Base-by-base conservation (phyloP, 2,888 invertebrate genomes). In the Pollenia labialis region DNA sequence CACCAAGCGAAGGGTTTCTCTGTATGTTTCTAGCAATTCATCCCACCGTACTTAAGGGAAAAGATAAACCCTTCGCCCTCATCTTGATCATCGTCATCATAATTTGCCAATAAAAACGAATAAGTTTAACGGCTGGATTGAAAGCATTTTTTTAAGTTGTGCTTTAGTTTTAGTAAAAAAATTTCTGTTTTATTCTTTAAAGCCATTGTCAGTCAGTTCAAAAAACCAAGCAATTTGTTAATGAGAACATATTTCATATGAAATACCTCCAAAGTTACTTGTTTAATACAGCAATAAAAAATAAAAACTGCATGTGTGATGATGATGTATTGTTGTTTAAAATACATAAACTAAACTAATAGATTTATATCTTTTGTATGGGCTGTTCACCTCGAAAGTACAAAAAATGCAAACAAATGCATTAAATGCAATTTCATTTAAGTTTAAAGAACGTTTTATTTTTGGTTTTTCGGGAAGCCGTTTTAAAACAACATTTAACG, bases 401-500 rank as follows among this genome's bases (percentile, higher is more conserved):
- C 16, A 66, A 52, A 1, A 71, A 69, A 71, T 80, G 52, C 64
- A 72, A 52, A 40, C 44, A 79, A 77, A 75, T 60, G 56, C 75
- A 66, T n/a, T 52, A n/a, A 50, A 71, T 68, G 60, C 46, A 68
- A 48, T 60, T 83, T 76, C 10, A 50, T 75, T 48, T 46, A 42
- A 50, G 64, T 56, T 48, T 23, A 54, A 54, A 54, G 40, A 32
- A 32, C 10, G 16, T 40, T 66, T 42, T 32, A 8, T 54, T 79
- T 50, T 52, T 23, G 23, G 42, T 72, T 16, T 79, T 80, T 84
- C 58, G 82, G 88, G 89, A 89, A 89, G 88, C 75, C 79, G 82
- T 89, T 90, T 89, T 90, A 89, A 71, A 90, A 54, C 18, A 93
- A 92, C 90, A 85, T 80, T 92, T 93, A 93, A 92, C 92, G 93